A percentile compares a stretch with the other conserved stretches of the same genome.
Evolutionary conservation across 2,888 invertebrate species (phyloP).

Genomic region (Hedya salicella): DNA sequence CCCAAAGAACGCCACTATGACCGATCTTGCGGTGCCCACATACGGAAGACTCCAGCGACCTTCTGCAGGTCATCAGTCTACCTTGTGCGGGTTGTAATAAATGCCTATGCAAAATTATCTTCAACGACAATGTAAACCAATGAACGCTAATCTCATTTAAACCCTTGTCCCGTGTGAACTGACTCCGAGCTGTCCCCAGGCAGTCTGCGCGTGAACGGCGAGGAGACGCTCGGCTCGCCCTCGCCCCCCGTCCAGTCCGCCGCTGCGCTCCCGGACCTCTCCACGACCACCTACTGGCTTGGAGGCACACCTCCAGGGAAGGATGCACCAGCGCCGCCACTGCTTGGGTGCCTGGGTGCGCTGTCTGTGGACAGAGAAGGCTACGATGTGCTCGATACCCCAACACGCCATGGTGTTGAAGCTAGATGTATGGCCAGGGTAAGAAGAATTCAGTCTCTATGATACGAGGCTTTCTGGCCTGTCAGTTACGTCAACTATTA

Average conservation of each 20-base stretch:
- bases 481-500: too few species aligned
- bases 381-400: conserved; percentile 87
- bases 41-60: too few species aligned
- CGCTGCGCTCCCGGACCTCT: conserved; percentile 87
- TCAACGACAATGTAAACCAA: too few species aligned
- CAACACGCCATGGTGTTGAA: conserved; percentile 88
- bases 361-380: conserved; percentile 86
- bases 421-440: conserved; percentile 89
- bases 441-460: conserved; percentile 46
- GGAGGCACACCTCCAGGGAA: conserved; percentile 93
- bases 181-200: conserved; percentile 66
- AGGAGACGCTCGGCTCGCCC: conserved; percentile 88
- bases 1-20: too few species aligned
- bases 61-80: too few species aligned
- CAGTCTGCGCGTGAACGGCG: conserved; percentile 89
- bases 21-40: too few species aligned
- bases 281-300: conserved; percentile 89
- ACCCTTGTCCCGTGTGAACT: conserved; percentile 17
- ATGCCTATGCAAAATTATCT: too few species aligned
- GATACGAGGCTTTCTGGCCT: too few species aligned
- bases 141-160: too few species aligned
- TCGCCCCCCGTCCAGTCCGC: conserved; percentile 85
- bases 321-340: conserved; percentile 70
- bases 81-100: too few species aligned
- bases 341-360: conserved; percentile 90